Evolutionary conservation across 2,888 invertebrate genomes (phyloP), one percentile per base, ranked within the genome.

Genomic region (Uropetala carovei): DNA sequence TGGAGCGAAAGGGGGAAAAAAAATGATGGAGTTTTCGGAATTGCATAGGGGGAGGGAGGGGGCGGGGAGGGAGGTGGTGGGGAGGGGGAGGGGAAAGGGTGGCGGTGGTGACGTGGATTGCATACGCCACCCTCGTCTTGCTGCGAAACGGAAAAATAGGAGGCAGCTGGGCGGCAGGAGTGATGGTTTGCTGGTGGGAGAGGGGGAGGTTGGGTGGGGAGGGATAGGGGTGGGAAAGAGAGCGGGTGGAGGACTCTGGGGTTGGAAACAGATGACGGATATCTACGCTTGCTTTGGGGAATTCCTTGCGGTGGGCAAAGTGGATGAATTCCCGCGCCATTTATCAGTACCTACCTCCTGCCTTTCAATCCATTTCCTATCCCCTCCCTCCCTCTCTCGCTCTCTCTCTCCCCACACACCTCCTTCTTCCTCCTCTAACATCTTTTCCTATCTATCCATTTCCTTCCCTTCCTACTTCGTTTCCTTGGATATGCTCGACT

Each of bases 251-350:
- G 83, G 83, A 43, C 43, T 43, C 43, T 43, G 43, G 43, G 43
- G 43, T 43, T 43, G 68, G 68, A 68, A 68, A 2, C 30, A 64
- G 86, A 86, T 86, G 86, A 86, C 86, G 59, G 86, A 86, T 86
- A 60, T 64, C 86, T 60, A 64, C 86, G 60, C 60, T 30, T 86
- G 86, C 60, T 64, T 18, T 60, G 60, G 86, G 43, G 86, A 86
- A 86, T 86, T 86, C 86, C 86, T 86, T 60, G 18, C 60, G 60
- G 60, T 60, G 86, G 86, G 86, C 86, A 86, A 64, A 86, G 86
- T 64, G 86, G 86, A 86, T 86, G 86, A 86, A 86, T 86, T 60
- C 86, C 86, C 60, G 60, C 60, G 30, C 86, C 86, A 86, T 86
- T 86, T 57, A 86, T 86, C 86, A 86, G 60, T 58, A n/a, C 85